Evolutionary conservation across 2,888 invertebrate genomes (phyloP), one percentile per base, ranked within the genome.

Genomic region (Microctonus brassicae): DNA sequence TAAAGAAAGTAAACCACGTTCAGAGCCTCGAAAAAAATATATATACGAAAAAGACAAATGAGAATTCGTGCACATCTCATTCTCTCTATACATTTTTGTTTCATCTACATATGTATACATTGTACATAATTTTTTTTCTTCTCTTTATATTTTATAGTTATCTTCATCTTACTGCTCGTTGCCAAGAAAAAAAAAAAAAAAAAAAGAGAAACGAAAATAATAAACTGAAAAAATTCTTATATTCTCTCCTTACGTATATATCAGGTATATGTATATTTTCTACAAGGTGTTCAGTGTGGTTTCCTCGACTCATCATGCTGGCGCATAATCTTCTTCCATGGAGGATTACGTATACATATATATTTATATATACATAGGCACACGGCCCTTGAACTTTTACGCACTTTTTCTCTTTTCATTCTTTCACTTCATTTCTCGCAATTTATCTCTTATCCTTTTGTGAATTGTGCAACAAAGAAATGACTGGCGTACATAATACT

Each of bases 1-100:
- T 58, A 60, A 33, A 70, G 52, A 26, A 53, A 17, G n/a, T 58
- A 33, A 58, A 58, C 33, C 58, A 17, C 13, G 29, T 17, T 29
- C 17, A 58, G 58, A 33, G 34, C 20, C 58, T 58, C 58, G 22
- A 72, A 26, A 68, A 68, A 69, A n/a, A n/a, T n/a, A n/a, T 5
- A 60, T 70, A 66, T 65, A 70, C 57, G 77, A 75, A 79, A 81
- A 78, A 81, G 81, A 82, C 82, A 82, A 83, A 75, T 77, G 77
- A 75, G 74, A 78, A 75, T n/a, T n/a, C 70, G 75, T 47, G 47
- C 74, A 72, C 66, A 66, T 62, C 70, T 73, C 63, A 65, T 73
- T 72, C 69, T 72, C 62, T 58, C 71, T 33, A n/a, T n/a, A 65
- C 61, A 65, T 75, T 73, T 47, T 47, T n/a, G 4, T 29, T 47